Base-by-base conservation (phyloP, 2,797 vertebrate species). In the Ispidina picta region DNA sequence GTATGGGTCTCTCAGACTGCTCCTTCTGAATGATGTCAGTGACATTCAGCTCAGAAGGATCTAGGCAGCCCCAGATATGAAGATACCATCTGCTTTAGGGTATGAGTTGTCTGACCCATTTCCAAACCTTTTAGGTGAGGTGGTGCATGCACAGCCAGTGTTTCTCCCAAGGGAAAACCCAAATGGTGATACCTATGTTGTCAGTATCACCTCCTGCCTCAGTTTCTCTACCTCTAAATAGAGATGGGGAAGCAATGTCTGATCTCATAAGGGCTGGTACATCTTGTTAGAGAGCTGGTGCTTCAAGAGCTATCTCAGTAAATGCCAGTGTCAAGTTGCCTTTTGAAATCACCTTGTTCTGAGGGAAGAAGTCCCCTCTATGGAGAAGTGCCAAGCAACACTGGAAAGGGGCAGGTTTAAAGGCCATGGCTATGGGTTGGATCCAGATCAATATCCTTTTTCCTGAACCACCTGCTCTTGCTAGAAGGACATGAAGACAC, bases 401-500 rank as follows among this genome's bases (percentile, higher is more conserved):
- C 37, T 83, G 77, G 58, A 68, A 88, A 91, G 66, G 88, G 26
- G 10, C 13, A 31, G 20, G 13, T 73, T 91, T 84, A 90, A 94
- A 92, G 75, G 79, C 60, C 90, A 79, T 52, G 59, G 63, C 21
- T 43, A 2, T 46, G 83, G 44, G 59, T 2, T 79, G 66, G 43
- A 72, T 43, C 43, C 55, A 58, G 63, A 31, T 39, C 55, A 31
- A 78, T 68, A 62, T 58, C 35, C 15, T 56, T 79, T 72, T 82
- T 43, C 62, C 28, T 78, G 71, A 78, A 66, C 21, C 63, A 86
- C 59, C 81, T 90, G 59, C 39, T 93, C 55, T 78, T 92, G 46
- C 29, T 87, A 60, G 51, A 88, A 75, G 58, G 82, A 48, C 29
- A 6, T 33, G 23, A 62, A 62, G 54, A 35, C 14, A 33, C 16